phyloP scores from a whole-genome alignment of 2,113 vertebrate species.

The Psittacula cyanocephala region DNA sequence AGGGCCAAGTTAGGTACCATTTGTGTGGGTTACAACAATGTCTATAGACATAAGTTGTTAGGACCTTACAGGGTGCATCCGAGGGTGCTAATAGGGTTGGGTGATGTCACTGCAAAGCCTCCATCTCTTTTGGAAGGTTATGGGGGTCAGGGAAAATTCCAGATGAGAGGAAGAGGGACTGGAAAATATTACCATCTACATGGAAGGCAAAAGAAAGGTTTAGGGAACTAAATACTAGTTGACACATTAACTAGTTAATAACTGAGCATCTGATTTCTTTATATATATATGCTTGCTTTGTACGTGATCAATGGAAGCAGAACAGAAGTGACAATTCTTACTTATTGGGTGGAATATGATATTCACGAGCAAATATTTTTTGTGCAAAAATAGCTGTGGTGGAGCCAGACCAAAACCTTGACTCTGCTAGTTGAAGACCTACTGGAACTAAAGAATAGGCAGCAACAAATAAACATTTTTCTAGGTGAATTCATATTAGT shows the following conservation, averaged over 20 bases:
- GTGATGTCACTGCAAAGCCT: background rate
- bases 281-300: background rate
- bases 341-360: background rate
- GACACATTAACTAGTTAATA: background rate
- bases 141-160: background rate
- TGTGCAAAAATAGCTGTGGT: background rate
- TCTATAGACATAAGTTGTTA: background rate
- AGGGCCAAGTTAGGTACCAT: background rate
- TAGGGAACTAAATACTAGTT: background rate
- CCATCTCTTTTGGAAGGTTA: background rate
- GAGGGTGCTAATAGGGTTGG: background rate
- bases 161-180: background rate
- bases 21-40: background rate
- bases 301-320: background rate
- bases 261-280: background rate
- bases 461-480: background rate
- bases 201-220: background rate
- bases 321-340: background rate
- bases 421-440: background rate
- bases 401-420: background rate
- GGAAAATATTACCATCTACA: background rate
- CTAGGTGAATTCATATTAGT: background rate
- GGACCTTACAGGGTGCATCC: background rate
- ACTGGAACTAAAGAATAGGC: background rate
- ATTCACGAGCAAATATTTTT: background rate